These are phyloP conservation scores for Upupa epops DNA, from an alignment of 2,113 vertebrate species.

Conservation along the genomic window DNA sequence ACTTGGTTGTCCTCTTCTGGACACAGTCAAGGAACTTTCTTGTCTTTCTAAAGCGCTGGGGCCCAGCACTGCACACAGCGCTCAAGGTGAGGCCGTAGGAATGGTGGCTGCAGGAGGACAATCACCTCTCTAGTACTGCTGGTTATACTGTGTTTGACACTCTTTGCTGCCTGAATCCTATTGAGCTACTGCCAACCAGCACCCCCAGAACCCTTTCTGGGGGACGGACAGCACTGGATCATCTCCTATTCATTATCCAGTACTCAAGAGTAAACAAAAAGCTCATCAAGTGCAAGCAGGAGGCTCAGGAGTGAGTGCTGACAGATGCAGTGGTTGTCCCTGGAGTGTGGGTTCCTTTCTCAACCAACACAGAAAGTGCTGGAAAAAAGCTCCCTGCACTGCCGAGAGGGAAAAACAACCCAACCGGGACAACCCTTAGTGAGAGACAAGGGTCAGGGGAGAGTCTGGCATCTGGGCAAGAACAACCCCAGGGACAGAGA, in stretches of 20 bases:
- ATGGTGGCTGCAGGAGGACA: accelerated
- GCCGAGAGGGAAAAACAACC: neutral
- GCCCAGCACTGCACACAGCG: neutral
- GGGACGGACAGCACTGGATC: neutral
- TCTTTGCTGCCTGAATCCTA: neutral
- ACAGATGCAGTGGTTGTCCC: neutral
- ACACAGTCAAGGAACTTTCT: neutral
- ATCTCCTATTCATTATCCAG: neutral
- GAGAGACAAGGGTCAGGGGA: no score
- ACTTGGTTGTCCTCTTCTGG: neutral
- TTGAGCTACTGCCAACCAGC: neutral
- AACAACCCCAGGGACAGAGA: no score
- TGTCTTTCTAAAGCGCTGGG: neutral
- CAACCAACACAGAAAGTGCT: neutral
- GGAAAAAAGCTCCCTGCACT: neutral
- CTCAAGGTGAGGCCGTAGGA: neutral
- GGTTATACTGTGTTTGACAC: no score
- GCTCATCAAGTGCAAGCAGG: neutral
- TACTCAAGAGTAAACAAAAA: neutral
- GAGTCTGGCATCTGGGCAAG: no score
- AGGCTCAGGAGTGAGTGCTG: neutral
- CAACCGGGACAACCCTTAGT: neutral
- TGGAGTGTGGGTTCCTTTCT: neutral
- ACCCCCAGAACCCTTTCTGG: neutral
- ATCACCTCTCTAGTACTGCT: neutral